Base-by-base conservation (phyloP, 2,888 invertebrate species). In the Xanthostigma xanthostigma region DNA sequence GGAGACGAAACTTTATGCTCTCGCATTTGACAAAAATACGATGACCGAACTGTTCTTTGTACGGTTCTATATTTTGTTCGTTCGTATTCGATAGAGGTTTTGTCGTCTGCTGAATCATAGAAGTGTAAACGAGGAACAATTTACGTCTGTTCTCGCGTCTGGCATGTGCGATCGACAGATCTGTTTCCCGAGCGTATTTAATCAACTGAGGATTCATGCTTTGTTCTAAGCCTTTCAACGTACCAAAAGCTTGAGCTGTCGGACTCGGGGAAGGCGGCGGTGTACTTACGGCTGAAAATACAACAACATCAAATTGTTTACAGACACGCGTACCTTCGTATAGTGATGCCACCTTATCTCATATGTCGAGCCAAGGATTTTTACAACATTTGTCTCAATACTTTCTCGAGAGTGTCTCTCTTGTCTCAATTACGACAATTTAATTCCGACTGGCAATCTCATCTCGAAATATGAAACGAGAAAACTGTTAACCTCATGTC, bases 201-300 rank as follows among this genome's bases (percentile, higher is more conserved):
- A 89, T 87, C 47, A 93, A 70, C 58, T 91, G 87, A 1, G 93
- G 92, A 68, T 92, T 92, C 81, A 92, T 86, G 59, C 89, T 90
- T 63, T 91, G 89, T 60, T 93, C 92, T 41, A 91, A 70, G 0
- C 90, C 89, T 62, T 89, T 88, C 1, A 91, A 68, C 0, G 91
- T 91, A 6, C 90, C 90, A 64, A 84, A 89, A 5, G 78, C 75
- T 34, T 78, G 69, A n/a, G 69, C 67, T 54, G 71, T 76, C 49
- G 78, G 78, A 39, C 80, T 78, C 5, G 75, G 70, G 1, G 76
- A 74, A 39, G 75, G 75, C 1, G 78, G 76, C 6, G 27, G 27
- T 39, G 79, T 70, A 51, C 64, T 68, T 41, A 66, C 65, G 43
- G 72, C 66, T 64, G 46, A 49, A 54, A 59, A 53, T 46, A 49